These are phyloP conservation scores for Oreochromis mossambicus DNA, from an alignment of 2,797 vertebrate species.

Conservation along the genomic window DNA sequence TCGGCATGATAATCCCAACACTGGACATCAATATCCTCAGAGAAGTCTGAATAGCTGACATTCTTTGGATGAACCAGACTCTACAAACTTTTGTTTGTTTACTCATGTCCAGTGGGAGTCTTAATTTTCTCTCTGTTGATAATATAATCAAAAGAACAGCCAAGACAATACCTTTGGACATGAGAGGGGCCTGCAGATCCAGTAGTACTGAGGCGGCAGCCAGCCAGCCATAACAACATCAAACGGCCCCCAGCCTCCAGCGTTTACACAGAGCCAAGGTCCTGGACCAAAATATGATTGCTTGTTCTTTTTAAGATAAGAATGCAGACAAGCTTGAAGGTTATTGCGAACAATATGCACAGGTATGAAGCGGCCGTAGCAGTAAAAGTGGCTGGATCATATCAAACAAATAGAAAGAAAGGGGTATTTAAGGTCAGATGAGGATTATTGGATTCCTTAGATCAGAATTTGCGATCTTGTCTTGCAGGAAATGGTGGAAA, in stretches of 20 bases:
- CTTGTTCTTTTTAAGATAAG: constrained; percentile 52
- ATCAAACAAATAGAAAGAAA: not conserved
- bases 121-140: constrained; percentile 59
- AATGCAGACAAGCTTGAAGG: constrained; percentile 53
- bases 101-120: constrained; percentile 46
- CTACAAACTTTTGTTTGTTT: constrained; percentile 51
- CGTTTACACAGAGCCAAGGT: constrained; percentile 56
- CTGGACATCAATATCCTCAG: constrained; percentile 54
- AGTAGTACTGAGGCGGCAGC: constrained; percentile 41
- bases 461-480: not conserved
- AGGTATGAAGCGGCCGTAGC: constrained; percentile 36
- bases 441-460: not conserved
- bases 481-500: not conserved
- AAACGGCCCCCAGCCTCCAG: constrained; percentile 59
- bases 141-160: constrained; percentile 59
- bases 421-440: not conserved
- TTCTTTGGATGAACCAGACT: constrained; percentile 55
- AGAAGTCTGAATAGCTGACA: constrained; percentile 55
- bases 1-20: constrained; percentile 20
- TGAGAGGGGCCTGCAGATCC: constrained; percentile 52
- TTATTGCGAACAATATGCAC: constrained; percentile 49
- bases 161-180: constrained; percentile 59
- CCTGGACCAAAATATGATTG: constrained; percentile 47
- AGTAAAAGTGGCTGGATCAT: not conserved
- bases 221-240: constrained; percentile 71